These are phyloP conservation scores for Allophyes oxyacanthae DNA, from an alignment of 2,888 invertebrate genomes.

Conservation along the genomic window DNA sequence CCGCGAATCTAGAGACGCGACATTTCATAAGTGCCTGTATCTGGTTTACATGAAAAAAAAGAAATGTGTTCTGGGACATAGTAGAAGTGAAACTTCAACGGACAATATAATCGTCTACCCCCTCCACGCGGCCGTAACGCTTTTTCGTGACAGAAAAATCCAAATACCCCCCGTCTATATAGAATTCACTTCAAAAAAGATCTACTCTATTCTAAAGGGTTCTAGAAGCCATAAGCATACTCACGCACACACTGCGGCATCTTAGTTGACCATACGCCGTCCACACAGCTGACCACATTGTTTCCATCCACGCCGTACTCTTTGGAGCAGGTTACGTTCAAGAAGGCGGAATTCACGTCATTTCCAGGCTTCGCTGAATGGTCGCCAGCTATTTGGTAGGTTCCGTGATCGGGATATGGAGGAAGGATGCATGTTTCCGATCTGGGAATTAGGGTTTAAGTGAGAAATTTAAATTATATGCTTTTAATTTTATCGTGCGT, in stretches of 20 bases:
- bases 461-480: background rate
- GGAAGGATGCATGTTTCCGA: conserved; percentile 16
- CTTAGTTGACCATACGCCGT: conserved; percentile 14
- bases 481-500: background rate
- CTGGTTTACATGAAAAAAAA: too few species aligned
- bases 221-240: conserved; percentile 8
- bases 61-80: too few species aligned
- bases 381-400: conserved; percentile 9
- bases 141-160: too few species aligned
- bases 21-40: too few species aligned
- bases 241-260: conserved; percentile 24
- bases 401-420: conserved; percentile 8
- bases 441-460: background rate
- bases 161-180: too few species aligned
- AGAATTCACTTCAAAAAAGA: too few species aligned
- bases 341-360: background rate
- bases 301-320: background rate
- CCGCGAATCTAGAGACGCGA: too few species aligned
- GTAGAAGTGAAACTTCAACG: too few species aligned
- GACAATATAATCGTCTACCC: too few species aligned
- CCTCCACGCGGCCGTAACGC: too few species aligned
- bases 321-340: conserved; percentile 10
- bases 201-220: too few species aligned
- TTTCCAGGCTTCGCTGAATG: conserved; percentile 14
- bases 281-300: conserved; percentile 3